Evolutionary conservation across 2,888 invertebrate genomes (phyloP).

Genomic region (Mesochorus sp.): DNA sequence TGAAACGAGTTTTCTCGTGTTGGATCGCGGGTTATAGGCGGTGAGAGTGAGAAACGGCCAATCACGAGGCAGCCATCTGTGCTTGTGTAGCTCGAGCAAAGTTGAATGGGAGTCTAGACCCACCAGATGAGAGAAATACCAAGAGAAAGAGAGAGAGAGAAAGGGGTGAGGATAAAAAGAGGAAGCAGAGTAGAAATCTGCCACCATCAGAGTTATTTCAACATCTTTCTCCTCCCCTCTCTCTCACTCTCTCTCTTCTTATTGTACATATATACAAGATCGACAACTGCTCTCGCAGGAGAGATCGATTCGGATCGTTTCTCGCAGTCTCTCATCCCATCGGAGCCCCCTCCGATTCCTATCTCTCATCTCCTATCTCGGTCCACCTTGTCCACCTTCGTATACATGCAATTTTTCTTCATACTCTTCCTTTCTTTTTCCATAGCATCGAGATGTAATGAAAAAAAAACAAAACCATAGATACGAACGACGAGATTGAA

Average conservation of each 20-base stretch:
- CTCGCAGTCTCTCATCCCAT: constrained; percentile 4
- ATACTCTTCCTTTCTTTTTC: constrained; percentile 7
- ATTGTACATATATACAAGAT: background rate
- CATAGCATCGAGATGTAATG: constrained; percentile 5
- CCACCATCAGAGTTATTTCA: constrained; percentile 14
- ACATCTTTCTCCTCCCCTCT: no score
- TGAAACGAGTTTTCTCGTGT: constrained; percentile 59
- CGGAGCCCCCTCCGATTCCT: background rate
- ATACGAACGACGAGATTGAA: constrained; percentile 5
- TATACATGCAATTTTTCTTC: background rate
- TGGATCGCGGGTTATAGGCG: constrained; percentile 34
- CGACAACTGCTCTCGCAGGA: background rate
- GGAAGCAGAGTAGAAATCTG: constrained; percentile 5
- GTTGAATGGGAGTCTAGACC: constrained; percentile 56
- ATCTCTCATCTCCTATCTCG: constrained; percentile 17
- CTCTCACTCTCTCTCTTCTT: no score
- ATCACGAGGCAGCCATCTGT: constrained; percentile 50
- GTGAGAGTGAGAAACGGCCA: constrained; percentile 36
- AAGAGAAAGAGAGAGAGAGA: background rate
- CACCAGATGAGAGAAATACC: constrained; percentile 35
- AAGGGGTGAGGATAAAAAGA: background rate
- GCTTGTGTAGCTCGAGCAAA: constrained; percentile 40
- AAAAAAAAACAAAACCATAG: constrained; percentile 34
- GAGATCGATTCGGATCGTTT: constrained; percentile 18
- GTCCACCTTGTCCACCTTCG: constrained; percentile 11